Evolutionary conservation across 2,888 invertebrate genomes (phyloP).

Genomic region (Cecidostiba fungosa): DNA sequence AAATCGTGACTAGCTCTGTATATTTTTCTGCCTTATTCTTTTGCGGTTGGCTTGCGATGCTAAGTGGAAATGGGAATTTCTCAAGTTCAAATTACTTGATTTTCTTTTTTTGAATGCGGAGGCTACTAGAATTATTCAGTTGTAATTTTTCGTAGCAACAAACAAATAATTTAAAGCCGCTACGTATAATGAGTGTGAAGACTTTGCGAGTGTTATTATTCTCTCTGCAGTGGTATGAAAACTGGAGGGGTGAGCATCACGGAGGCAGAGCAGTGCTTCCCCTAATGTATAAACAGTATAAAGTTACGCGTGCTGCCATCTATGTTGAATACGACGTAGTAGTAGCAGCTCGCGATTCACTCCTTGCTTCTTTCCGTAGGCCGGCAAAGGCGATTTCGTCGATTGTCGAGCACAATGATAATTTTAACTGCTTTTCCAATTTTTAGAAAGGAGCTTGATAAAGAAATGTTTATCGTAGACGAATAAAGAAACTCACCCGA

Average conservation of each 20-base stretch:
- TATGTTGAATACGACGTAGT: not conserved
- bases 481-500: conserved; percentile 78
- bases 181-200: not conserved
- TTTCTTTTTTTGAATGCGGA: too few species aligned
- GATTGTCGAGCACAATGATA: not conserved
- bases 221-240: not conserved
- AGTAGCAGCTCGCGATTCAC: not conserved
- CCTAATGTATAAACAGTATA: not conserved
- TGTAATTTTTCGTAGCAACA: too few species aligned
- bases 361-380: not conserved
- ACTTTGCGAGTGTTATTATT: not conserved
- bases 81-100: too few species aligned
- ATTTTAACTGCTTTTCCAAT: not conserved
- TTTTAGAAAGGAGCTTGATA: not conserved
- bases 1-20: not conserved
- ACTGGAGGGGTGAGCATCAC: not conserved
- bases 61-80: too few species aligned
- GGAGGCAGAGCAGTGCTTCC: not conserved
- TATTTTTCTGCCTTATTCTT: not conserved
- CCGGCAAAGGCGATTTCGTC: not conserved
- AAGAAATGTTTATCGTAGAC: not conserved
- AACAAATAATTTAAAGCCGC: too few species aligned
- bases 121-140: too few species aligned
- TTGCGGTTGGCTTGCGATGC: not conserved
- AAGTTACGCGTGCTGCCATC: not conserved